These are phyloP conservation scores for Condylura cristata DNA, from an alignment of 2,113 vertebrate genomes.

Conservation along the genomic window DNA sequence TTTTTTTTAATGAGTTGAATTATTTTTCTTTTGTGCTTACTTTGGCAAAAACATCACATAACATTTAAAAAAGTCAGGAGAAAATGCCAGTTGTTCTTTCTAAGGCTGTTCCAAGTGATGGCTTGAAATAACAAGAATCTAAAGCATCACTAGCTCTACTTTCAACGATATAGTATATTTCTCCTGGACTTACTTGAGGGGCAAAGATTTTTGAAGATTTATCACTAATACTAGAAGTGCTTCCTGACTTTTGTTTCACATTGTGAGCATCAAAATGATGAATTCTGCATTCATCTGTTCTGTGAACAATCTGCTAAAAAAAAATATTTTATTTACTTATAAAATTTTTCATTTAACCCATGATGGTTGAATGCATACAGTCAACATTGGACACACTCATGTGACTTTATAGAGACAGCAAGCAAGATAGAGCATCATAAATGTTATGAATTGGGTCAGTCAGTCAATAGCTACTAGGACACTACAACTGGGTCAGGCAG, in stretches of 20 bases:
- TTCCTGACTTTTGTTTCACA: constrained; percentile 44
- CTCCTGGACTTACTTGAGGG: not conserved
- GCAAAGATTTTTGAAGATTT: constrained; percentile 19
- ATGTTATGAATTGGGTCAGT: not conserved
- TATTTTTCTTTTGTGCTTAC: constrained; percentile 58
- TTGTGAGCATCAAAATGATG: not conserved
- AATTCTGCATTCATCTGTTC: not conserved
- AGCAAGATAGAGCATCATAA: not conserved
- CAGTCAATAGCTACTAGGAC: not conserved
- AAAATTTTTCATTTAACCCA: not conserved
- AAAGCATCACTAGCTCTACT: not conserved
- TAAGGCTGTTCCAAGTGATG: not conserved
- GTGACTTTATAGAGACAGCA: not conserved
- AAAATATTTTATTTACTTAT: constrained; percentile 8
- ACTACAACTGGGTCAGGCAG: not conserved
- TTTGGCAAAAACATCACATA: constrained; percentile 57
- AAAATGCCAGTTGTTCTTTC: constrained; percentile 30
- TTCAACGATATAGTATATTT: accelerated
- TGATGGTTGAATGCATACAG: not conserved
- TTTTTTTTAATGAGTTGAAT: constrained; percentile 61
- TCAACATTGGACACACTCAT: not conserved
- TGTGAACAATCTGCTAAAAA: not conserved
- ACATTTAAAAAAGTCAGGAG: constrained; percentile 77
- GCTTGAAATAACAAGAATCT: not conserved
- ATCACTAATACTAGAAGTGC: not conserved